These are phyloP conservation scores for Sebastes kiyomatsui DNA, from an alignment of 2,797 vertebrate species.

Conservation along the genomic window DNA sequence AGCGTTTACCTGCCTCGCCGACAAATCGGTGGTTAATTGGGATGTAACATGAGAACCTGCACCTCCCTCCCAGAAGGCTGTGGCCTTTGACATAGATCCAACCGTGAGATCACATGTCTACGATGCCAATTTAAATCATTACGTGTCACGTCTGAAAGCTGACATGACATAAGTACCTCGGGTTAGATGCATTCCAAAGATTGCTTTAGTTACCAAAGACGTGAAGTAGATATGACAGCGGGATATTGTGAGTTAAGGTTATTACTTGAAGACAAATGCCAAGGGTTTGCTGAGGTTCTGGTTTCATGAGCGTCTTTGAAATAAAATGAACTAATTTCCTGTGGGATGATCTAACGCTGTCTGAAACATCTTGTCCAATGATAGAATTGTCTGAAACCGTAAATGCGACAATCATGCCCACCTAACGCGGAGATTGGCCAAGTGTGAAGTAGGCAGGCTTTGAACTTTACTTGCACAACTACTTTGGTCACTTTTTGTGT, in stretches of 20 bases:
- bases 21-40: conserved; percentile 65
- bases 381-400: neutral
- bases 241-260: neutral
- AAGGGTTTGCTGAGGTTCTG: neutral
- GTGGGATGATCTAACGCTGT: neutral
- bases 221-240: neutral
- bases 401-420: neutral
- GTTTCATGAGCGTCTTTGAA: neutral
- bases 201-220: neutral
- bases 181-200: neutral
- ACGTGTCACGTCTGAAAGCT: conserved; percentile 1
- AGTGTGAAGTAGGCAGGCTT: neutral
- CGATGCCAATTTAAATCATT: conserved; percentile 26
- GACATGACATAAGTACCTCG: neutral
- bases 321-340: neutral
- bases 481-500: neutral
- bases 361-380: neutral
- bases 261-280: neutral
- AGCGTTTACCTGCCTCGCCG: conserved; percentile 28
- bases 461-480: neutral
- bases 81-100: conserved; percentile 33
- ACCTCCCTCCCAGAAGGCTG: neutral
- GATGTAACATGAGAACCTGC: conserved; percentile 39
- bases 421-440: neutral
- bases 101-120: conserved; percentile 1